Conservation (phyloP, 1,140 invertebrate species). For the Drosophila ambigua region DNA sequence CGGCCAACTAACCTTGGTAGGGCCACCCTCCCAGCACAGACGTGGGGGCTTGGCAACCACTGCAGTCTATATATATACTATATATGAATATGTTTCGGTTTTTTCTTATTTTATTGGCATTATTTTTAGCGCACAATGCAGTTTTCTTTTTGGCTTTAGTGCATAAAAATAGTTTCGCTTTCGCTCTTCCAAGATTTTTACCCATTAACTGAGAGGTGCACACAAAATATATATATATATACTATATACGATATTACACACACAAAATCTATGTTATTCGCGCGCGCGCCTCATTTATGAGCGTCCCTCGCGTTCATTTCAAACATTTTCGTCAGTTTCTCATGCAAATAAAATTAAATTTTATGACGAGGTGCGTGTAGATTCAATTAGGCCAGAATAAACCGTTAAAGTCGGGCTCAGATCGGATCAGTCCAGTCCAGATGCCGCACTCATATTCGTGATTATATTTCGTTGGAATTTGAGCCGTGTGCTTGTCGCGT, state of each 20-base stretch:
- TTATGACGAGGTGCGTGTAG: conserved; percentile 3
- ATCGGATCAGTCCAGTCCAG: conserved; percentile 24
- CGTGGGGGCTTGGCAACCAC: conserved; percentile 27
- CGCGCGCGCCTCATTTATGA: not conserved
- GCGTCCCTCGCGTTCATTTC: conserved; percentile 1
- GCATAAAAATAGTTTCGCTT: conserved; percentile 47
- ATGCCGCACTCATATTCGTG: not conserved
- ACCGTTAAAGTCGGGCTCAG: not conserved
- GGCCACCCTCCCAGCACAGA: not conserved
- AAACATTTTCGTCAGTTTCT: not conserved
- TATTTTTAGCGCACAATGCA: conserved; percentile 54
- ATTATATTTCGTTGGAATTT: not conserved
- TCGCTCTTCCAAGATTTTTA: conserved; percentile 1
- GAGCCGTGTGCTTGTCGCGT: conserved; percentile 13
- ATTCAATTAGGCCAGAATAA: conserved; percentile 17
- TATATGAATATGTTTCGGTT: conserved; percentile 9
- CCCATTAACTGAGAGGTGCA: conserved; percentile 2
- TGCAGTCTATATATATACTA: conserved; percentile 4
- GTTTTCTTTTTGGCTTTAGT: conserved; percentile 17
- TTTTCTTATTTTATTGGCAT: conserved; percentile 30
- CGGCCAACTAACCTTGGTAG: conserved; percentile 41
- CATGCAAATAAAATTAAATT: conserved; percentile 21
- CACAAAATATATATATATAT: not conserved
- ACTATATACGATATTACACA: too few species aligned
- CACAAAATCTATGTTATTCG: not conserved